Evolutionary conservation across 2,888 invertebrate species (phyloP).

Genomic region (Dioctria linearis): DNA sequence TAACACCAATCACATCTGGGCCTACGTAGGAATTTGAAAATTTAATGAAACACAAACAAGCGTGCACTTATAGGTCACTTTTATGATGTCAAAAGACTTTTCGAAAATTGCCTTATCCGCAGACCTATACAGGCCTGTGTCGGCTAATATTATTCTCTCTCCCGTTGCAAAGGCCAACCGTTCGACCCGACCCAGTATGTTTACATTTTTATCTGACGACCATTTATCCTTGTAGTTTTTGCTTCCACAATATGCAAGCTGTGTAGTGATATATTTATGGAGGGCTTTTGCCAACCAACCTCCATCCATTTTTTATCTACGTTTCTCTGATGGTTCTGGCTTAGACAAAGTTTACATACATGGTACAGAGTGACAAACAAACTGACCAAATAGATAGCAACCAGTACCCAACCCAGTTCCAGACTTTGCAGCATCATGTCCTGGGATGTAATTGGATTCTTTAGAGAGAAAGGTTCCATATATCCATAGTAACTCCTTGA

Average conservation of each 20-base stretch:
- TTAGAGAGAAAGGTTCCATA: slow-evolving; percentile 19
- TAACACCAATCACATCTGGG: slow-evolving; percentile 23
- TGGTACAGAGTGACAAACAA: slow-evolving; percentile 26
- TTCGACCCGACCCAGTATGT: slow-evolving; percentile 19
- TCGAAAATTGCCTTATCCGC: slow-evolving; percentile 2
- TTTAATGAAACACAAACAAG: slow-evolving; percentile 43
- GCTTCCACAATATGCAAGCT: slow-evolving; percentile 31
- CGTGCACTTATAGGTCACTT: slow-evolving; percentile 38
- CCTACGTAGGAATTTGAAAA: slow-evolving; percentile 33
- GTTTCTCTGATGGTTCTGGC: background rate
- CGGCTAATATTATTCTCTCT: background rate
- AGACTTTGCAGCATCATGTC: background rate
- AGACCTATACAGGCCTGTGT: background rate
- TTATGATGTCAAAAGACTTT: slow-evolving; percentile 29
- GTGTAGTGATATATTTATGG: slow-evolving; percentile 40
- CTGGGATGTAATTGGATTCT: slow-evolving; percentile 40
- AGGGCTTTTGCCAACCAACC: slow-evolving; percentile 1
- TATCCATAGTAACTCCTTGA: slow-evolving; percentile 15
- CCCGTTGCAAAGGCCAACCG: background rate
- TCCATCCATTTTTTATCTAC: slow-evolving; percentile 23
- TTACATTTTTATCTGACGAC: slow-evolving; percentile 41
- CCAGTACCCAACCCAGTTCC: background rate
- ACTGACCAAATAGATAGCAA: slow-evolving; percentile 42
- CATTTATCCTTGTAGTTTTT: slow-evolving; percentile 45
- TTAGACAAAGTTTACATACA: background rate